A percentile compares a stretch with the other conserved stretches of the same genome.
Conservation (phyloP, 2,113 vertebrate species). For the Dicentrarchus labrax region DNA sequence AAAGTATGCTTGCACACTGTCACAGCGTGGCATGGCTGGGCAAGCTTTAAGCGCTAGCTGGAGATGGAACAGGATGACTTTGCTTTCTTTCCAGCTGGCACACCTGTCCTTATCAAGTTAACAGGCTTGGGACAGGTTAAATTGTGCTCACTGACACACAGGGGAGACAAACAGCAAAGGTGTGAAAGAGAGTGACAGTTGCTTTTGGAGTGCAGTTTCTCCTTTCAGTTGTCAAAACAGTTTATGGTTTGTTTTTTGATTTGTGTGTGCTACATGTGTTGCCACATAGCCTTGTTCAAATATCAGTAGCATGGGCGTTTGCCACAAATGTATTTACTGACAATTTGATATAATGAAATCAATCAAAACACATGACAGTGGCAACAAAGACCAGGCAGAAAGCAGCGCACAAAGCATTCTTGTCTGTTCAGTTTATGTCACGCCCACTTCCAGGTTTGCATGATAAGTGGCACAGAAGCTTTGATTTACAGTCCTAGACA, state of each 20-base stretch:
- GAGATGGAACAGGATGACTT: constrained; percentile 16
- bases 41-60: constrained; percentile 19
- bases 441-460: not conserved
- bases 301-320: not conserved
- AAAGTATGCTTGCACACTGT: constrained; percentile 6
- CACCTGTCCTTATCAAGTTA: constrained; percentile 37
- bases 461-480: not conserved
- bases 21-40: constrained; percentile 24
- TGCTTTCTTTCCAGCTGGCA: constrained; percentile 24
- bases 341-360: not conserved
- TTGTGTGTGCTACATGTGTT: not conserved
- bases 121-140: constrained; percentile 32
- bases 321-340: not conserved
- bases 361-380: not conserved
- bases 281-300: not conserved
- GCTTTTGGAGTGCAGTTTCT: not conserved
- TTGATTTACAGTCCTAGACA: not conserved
- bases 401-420: not conserved
- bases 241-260: not conserved
- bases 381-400: not conserved
- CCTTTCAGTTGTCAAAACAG: not conserved
- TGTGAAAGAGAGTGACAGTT: not conserved
- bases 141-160: constrained; percentile 17
- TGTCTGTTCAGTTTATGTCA: not conserved
- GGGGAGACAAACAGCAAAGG: not conserved